A percentile compares a stretch with the other conserved stretches of the same genome.
Evolutionary conservation across 1,140 invertebrate genomes (phyloP).

Genomic region (Druon quercuslanigerum): DNA sequence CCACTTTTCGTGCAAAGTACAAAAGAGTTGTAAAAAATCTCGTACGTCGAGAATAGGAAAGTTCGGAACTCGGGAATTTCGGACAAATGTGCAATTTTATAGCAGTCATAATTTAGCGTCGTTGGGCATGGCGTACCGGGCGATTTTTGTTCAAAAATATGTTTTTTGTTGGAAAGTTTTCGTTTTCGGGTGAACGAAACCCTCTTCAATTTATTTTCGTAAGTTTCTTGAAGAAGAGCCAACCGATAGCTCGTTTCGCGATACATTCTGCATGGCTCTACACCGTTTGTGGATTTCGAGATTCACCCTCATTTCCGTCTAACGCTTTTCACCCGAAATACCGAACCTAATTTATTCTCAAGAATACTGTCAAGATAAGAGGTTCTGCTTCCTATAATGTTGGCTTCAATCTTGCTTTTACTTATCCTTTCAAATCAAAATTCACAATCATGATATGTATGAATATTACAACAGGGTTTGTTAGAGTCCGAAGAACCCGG

Average conservation of each 20-base stretch:
- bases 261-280: constrained; percentile 17
- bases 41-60: too few relatives aligned
- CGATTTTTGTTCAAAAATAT: not conserved
- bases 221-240: constrained; percentile 26
- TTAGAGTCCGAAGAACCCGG: too few relatives aligned
- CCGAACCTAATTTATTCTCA: not conserved
- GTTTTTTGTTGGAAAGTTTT: constrained; percentile 13
- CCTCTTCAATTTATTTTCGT: not conserved
- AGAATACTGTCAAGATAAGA: not conserved
- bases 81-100: not conserved
- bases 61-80: not conserved
- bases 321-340: not conserved
- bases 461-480: too few relatives aligned
- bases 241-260: constrained; percentile 1
- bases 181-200: not conserved
- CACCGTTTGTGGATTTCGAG: constrained; percentile 18
- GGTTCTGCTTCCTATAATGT: too few relatives aligned
- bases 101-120: not conserved
- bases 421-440: too few relatives aligned
- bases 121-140: not conserved
- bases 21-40: too few relatives aligned
- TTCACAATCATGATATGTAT: too few relatives aligned
- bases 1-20: too few relatives aligned
- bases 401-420: too few relatives aligned
- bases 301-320: constrained; percentile 5